phyloP scores from a whole-genome alignment of 2,888 invertebrate species.

The Timema podura region DNA sequence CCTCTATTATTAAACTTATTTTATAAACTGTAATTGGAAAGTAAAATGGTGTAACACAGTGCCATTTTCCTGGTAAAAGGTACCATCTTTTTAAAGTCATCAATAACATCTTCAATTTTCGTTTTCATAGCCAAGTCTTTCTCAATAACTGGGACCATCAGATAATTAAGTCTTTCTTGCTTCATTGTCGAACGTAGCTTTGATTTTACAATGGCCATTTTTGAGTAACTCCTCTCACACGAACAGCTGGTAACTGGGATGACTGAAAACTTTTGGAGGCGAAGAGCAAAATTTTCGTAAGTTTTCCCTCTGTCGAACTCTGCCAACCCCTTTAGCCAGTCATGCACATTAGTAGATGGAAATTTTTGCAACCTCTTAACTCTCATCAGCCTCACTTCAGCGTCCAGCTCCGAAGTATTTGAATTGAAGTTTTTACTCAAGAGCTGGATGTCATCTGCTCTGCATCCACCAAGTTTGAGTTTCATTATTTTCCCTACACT shows the following conservation, averaged over 20 bases:
- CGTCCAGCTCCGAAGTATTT: background rate
- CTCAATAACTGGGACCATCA: background rate
- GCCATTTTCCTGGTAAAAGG: too few relatives aligned
- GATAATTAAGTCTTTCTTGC: background rate
- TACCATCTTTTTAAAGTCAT: too few relatives aligned
- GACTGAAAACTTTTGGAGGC: too few relatives aligned
- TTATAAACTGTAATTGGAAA: too few relatives aligned
- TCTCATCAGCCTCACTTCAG: background rate
- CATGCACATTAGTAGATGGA: background rate
- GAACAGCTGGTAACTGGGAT: too few relatives aligned
- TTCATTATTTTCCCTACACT: background rate
- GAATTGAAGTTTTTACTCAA: conserved; percentile 1
- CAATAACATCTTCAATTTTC: too few relatives aligned
- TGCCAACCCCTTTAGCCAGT: background rate
- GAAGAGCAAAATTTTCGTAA: background rate
- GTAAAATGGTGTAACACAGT: too few relatives aligned
- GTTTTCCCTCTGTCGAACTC: background rate
- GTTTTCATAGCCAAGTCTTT: background rate
- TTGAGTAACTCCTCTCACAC: background rate
- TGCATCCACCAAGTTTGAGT: background rate
- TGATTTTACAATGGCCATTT: background rate
- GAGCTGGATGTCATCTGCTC: background rate
- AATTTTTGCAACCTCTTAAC: background rate
- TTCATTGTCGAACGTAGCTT: background rate
- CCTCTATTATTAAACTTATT: too few relatives aligned